These are phyloP conservation scores for Sander lucioperca DNA, from an alignment of 2,113 vertebrate species.

Conservation along the genomic window DNA sequence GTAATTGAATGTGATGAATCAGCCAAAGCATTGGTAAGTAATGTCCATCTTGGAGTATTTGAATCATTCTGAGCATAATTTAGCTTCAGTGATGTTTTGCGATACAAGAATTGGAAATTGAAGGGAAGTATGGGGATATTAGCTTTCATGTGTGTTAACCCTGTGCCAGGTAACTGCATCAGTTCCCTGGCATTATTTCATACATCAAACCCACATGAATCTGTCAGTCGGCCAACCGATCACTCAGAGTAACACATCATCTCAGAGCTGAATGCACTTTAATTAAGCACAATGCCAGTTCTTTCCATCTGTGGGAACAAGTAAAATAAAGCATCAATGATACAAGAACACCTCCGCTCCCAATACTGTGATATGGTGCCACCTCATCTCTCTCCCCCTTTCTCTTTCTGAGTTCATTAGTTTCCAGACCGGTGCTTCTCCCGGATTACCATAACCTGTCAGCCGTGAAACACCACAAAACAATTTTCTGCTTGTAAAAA, in stretches of 20 bases:
- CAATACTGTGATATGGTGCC: slow-evolving; percentile 83
- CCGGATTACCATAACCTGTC: slow-evolving; percentile 94
- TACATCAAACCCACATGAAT: slow-evolving; percentile 33
- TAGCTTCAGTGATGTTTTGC: neutral
- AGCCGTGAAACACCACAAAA: slow-evolving; percentile 90
- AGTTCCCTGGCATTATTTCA: slow-evolving; percentile 14
- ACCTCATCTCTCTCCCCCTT: slow-evolving; percentile 79
- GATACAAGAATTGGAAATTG: neutral
- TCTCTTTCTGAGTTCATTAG: slow-evolving; percentile 92
- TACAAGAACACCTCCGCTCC: slow-evolving; percentile 88
- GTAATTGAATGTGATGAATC: neutral
- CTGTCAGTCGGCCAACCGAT: slow-evolving; percentile 46
- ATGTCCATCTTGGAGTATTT: neutral
- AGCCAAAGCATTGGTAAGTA: neutral
- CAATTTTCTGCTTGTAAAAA: slow-evolving; percentile 83
- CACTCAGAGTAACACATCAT: slow-evolving; percentile 56
- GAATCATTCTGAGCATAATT: neutral
- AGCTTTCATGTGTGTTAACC: neutral
- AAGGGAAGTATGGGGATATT: neutral
- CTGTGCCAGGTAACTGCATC: neutral
- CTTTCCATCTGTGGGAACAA: slow-evolving; percentile 54
- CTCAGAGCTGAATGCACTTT: slow-evolving; percentile 67
- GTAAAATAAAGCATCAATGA: slow-evolving; percentile 87
- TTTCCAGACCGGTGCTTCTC: slow-evolving; percentile 93
- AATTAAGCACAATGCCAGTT: slow-evolving; percentile 60